phyloP scores from a whole-genome alignment of 2,797 vertebrate species.

The Lateolabrax maculatus region DNA sequence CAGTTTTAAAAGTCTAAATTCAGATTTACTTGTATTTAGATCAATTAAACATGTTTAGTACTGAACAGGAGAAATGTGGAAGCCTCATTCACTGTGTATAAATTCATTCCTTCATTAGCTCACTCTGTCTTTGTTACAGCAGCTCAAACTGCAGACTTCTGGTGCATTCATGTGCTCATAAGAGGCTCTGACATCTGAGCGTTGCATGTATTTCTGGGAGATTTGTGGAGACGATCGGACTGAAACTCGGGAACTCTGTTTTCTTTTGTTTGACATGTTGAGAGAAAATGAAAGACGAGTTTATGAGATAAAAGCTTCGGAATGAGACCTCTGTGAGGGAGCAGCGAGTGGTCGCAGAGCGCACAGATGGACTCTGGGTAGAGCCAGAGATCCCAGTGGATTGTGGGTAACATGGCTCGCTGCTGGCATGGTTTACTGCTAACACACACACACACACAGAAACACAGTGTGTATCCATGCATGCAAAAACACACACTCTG shows the following conservation, averaged over 20 bases:
- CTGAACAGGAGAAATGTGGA: no score
- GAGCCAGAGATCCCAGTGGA: conserved; percentile 66
- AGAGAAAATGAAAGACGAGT: no score
- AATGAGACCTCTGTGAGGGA: neutral
- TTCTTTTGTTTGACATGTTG: neutral
- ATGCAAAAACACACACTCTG: conserved; percentile 33
- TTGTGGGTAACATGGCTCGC: conserved; percentile 68
- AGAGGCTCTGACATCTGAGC: conserved; percentile 12
- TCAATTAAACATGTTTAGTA: no score
- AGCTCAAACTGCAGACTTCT: neutral
- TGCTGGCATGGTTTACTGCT: conserved; percentile 52
- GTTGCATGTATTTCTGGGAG: no score
- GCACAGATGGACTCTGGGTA: conserved; percentile 75
- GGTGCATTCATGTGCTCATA: conserved; percentile 18
- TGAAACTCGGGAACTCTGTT: neutral
- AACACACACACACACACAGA: conserved; percentile 20
- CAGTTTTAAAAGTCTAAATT: no score
- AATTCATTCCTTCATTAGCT: no score
- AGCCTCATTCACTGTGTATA: no score
- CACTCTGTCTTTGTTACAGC: no score
- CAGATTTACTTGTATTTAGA: no score
- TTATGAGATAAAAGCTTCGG: neutral
- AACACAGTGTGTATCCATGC: conserved; percentile 55
- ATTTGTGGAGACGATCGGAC: no score
- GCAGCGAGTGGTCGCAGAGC: conserved; percentile 11